A percentile compares a stretch with the other conserved stretches of the same genome.
These are phyloP conservation scores for Endotricha flammealis DNA, from an alignment of 2,888 invertebrate genomes.

Conservation along the genomic window DNA sequence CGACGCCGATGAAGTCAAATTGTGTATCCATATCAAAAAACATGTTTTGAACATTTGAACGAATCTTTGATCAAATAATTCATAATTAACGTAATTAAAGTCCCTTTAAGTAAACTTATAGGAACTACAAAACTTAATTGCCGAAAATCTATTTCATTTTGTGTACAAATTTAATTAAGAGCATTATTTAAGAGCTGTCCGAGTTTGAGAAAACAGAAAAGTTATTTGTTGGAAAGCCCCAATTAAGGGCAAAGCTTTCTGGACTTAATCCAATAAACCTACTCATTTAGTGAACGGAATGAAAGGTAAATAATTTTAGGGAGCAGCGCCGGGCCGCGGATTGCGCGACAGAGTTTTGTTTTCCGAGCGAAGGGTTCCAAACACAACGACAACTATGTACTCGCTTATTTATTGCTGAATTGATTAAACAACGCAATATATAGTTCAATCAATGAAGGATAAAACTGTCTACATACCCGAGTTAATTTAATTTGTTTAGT, in stretches of 20 bases:
- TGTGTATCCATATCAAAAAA: no score
- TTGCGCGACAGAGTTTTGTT: conserved; percentile 46
- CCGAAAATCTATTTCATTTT: conserved; percentile 45
- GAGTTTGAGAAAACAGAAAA: conserved; percentile 75
- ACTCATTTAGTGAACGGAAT: conserved; percentile 73
- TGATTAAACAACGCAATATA: conserved; percentile 39
- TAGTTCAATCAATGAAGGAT: conserved; percentile 37
- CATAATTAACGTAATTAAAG: conserved; percentile 21
- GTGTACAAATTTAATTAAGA: conserved; percentile 65
- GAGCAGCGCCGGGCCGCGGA: conserved; percentile 37
- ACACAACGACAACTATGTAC: conserved; percentile 23
- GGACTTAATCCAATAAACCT: conserved; percentile 76
- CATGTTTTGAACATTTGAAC: conserved; percentile 14
- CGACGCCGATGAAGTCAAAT: no score
- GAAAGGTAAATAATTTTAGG: conserved; percentile 74
- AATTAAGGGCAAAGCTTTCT: conserved; percentile 75
- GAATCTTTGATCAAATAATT: conserved; percentile 12
- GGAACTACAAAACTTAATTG: conserved; percentile 34
- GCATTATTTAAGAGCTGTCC: conserved; percentile 69
- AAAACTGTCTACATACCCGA: conserved; percentile 28
- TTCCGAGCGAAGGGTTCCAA: conserved; percentile 33
- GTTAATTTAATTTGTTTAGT: conserved; percentile 29
- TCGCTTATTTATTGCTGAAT: conserved; percentile 31
- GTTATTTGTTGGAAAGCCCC: conserved; percentile 74
- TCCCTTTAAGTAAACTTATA: conserved; percentile 19